A percentile compares a stretch with the other conserved stretches of the same genome.
Conservation (phyloP, 2,113 vertebrate genomes). For the Ivindomyrus marchei region DNA sequence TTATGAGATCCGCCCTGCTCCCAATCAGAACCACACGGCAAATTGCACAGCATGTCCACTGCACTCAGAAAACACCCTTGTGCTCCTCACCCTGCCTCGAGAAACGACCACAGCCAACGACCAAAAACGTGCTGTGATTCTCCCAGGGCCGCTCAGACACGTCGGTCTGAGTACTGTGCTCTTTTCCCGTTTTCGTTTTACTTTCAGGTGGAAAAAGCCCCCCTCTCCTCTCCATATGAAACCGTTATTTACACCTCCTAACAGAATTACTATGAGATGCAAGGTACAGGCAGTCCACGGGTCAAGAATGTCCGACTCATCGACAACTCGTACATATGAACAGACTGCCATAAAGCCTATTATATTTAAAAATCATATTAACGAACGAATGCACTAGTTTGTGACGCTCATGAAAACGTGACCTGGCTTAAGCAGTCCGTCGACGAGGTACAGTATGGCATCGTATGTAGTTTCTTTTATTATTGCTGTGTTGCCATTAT, state of each 20-base stretch:
- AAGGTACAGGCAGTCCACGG: not conserved
- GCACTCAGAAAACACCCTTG: not conserved
- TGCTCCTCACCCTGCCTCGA: not conserved
- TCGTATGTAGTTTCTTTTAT: not conserved
- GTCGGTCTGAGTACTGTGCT: not conserved
- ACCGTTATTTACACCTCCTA: not conserved
- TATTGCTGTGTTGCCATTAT: not conserved
- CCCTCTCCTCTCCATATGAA: not conserved
- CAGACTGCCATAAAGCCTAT: not conserved
- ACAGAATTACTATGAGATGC: not conserved
- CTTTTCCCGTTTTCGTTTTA: not conserved
- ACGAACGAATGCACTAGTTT: not conserved
- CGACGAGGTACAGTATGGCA: not conserved
- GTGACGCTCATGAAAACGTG: not conserved
- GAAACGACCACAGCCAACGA: not conserved
- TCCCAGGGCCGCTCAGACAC: not conserved
- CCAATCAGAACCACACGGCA: not conserved
- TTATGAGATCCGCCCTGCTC: not conserved
- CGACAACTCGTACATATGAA: not conserved
- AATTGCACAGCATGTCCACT: not conserved
- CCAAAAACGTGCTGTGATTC: not conserved
- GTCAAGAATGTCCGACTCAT: not conserved
- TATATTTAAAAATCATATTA: not conserved
- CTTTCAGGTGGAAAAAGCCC: not conserved
- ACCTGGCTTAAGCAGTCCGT: not conserved